Conservation (phyloP, 2,888 invertebrate species). For the Drosophila subsilvestris region DNA sequence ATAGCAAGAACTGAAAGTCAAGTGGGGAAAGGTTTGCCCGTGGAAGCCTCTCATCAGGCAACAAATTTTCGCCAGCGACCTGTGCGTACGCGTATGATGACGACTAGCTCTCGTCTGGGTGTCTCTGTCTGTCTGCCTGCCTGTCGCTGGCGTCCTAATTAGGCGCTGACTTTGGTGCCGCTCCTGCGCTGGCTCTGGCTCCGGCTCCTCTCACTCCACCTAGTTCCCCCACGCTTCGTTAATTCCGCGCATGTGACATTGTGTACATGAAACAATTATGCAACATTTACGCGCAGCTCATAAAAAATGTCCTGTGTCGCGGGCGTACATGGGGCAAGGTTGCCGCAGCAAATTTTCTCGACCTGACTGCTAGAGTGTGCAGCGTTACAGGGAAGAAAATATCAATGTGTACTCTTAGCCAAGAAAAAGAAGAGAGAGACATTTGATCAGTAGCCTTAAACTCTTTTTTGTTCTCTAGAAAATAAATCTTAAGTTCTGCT, state of each 20-base stretch:
- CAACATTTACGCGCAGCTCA: conserved; percentile 56
- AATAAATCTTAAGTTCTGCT: too few relatives aligned
- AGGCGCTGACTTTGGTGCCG: conserved; percentile 54
- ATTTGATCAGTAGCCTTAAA: not conserved
- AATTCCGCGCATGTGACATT: conserved; percentile 62
- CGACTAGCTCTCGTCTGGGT: conserved; percentile 32
- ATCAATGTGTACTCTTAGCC: not conserved
- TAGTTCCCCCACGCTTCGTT: conserved; percentile 52
- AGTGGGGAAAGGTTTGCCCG: not conserved
- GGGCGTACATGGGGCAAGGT: conserved; percentile 11
- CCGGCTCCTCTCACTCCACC: conserved; percentile 27
- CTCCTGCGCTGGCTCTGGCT: too few relatives aligned
- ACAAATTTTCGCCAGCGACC: conserved; percentile 48
- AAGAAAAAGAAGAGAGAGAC: not conserved
- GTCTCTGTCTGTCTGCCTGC: conserved; percentile 24
- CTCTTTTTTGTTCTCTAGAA: too few relatives aligned
- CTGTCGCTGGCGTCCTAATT: conserved; percentile 56
- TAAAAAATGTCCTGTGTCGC: conserved; percentile 26
- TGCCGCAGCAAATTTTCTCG: not conserved
- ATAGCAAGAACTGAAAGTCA: conserved; percentile 6
- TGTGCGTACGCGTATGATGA: conserved; percentile 22
- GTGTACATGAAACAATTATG: conserved; percentile 63
- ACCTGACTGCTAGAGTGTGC: not conserved
- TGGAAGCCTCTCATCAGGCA: conserved; percentile 53
- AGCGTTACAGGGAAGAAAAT: not conserved